These are phyloP conservation scores for Phaonia tiefii DNA, from an alignment of 2,888 invertebrate genomes.

Conservation along the genomic window DNA sequence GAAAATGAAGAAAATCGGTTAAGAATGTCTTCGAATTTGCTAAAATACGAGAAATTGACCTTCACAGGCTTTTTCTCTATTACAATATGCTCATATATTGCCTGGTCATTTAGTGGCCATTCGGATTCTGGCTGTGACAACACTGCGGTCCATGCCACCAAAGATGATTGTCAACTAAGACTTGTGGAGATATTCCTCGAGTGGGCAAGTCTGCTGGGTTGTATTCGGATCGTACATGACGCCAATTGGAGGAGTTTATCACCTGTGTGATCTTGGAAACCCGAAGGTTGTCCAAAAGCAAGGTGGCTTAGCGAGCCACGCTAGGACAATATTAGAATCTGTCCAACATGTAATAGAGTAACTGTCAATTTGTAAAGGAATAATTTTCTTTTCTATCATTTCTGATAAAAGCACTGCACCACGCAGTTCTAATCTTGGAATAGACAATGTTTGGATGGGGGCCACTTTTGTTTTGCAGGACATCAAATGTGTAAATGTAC, in stretches of 20 bases:
- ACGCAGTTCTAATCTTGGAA: slow-evolving; percentile 38
- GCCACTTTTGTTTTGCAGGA: slow-evolving; percentile 37
- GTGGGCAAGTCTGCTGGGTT: background rate
- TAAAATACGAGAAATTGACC: background rate
- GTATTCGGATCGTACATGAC: background rate
- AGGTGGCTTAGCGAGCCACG: background rate
- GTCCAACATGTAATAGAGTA: background rate
- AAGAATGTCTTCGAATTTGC: background rate
- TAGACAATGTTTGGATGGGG: slow-evolving; percentile 7
- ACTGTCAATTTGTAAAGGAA: background rate
- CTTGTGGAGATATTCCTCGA: background rate
- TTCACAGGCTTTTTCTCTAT: background rate
- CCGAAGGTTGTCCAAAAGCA: background rate
- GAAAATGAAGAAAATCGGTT: slow-evolving; percentile 27
- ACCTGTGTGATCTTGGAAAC: background rate
- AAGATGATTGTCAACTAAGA: background rate
- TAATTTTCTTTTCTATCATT: background rate
- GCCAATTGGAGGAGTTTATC: background rate
- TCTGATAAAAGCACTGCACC: slow-evolving; percentile 15
- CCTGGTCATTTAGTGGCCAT: background rate
- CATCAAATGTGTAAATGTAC: background rate
- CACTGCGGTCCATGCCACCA: background rate
- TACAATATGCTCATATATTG: background rate
- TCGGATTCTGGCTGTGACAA: background rate
- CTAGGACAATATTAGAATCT: background rate